Evolutionary conservation across 2,888 invertebrate genomes (phyloP).

Genomic region (Drosophila birchii): DNA sequence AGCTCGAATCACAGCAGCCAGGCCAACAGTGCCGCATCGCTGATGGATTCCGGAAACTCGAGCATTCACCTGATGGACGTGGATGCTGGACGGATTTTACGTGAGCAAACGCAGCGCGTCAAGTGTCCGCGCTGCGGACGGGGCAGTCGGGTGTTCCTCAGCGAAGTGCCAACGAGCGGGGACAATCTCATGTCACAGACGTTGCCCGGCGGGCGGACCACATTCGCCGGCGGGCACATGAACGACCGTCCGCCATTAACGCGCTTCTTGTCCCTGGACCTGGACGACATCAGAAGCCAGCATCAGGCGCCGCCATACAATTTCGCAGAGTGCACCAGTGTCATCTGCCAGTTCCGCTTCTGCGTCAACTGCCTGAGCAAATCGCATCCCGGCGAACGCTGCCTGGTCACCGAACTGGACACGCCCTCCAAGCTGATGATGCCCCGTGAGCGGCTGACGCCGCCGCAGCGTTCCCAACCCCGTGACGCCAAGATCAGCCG

Average conservation of each 20-base stretch:
- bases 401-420: slow-evolving; percentile 70
- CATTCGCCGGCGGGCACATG: slow-evolving; percentile 8
- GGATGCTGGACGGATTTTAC: slow-evolving; percentile 47
- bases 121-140: slow-evolving; percentile 72
- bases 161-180: slow-evolving; percentile 11
- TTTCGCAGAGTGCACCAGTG: slow-evolving; percentile 70
- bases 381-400: slow-evolving; percentile 76
- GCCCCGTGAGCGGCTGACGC: slow-evolving; percentile 58
- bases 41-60: slow-evolving; percentile 16
- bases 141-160: slow-evolving; percentile 61
- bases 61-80: slow-evolving; percentile 31
- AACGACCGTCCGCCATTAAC: slow-evolving; percentile 25
- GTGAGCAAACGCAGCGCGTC: slow-evolving; percentile 67
- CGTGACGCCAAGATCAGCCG: slow-evolving; percentile 62
- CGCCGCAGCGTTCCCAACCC: slow-evolving; percentile 62
- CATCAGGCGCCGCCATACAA: slow-evolving; percentile 23
- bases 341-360: slow-evolving; percentile 71
- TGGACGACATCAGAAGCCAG: slow-evolving; percentile 55
- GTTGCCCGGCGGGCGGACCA: slow-evolving; percentile 48
- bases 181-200: slow-evolving; percentile 53
- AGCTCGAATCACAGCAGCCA: slow-evolving; percentile 62
- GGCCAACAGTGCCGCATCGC: slow-evolving; percentile 5
- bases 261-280: slow-evolving; percentile 66
- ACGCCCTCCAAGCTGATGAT: slow-evolving; percentile 78
- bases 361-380: slow-evolving; percentile 73